Conservation (phyloP, 2,797 vertebrate genomes). For the Pipistrellus nathusii region DNA sequence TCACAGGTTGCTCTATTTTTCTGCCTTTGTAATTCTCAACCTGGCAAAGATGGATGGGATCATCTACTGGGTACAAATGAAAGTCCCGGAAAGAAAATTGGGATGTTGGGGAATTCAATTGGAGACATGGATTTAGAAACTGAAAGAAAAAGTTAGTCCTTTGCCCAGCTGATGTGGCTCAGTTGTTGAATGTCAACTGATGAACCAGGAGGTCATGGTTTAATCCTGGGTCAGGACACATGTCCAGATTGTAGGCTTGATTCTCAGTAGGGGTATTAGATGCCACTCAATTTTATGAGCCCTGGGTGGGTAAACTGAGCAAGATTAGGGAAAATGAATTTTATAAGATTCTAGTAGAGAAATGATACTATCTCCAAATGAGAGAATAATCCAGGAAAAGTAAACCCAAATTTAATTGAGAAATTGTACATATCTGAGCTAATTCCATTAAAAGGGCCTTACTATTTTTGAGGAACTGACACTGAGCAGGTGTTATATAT, state of each 20-base stretch:
- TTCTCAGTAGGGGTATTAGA: too few relatives aligned
- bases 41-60: background rate
- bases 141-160: background rate
- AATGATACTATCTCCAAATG: background rate
- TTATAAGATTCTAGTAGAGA: background rate
- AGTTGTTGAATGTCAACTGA: too few relatives aligned
- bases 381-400: background rate
- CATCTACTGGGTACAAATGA: background rate
- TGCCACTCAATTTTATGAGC: background rate
- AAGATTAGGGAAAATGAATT: background rate
- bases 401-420: background rate
- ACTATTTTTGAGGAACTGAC: background rate
- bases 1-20: background rate
- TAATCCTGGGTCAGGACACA: too few relatives aligned
- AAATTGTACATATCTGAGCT: background rate
- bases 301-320: background rate
- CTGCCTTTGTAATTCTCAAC: background rate
- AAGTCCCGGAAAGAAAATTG: background rate
- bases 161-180: too few relatives aligned
- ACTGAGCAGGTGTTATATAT: background rate
- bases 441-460: background rate
- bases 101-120: background rate
- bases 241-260: too few relatives aligned
- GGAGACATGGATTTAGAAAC: background rate
- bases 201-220: too few relatives aligned